phyloP scores from a whole-genome alignment of 2,113 vertebrate genomes.

The Pluvialis apricaria region DNA sequence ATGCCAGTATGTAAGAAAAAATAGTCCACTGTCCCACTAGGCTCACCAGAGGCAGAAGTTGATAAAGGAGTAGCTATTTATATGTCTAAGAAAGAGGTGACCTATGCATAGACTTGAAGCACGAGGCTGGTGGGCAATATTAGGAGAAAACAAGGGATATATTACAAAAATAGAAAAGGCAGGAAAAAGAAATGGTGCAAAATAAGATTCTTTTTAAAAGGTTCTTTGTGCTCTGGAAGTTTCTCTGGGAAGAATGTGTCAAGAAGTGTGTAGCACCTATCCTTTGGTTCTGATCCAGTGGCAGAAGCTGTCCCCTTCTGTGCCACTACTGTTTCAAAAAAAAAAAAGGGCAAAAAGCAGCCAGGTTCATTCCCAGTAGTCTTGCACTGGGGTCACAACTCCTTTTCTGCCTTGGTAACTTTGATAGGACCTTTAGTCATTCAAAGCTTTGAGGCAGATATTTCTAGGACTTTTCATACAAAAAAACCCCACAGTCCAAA shows the following conservation, averaged over 20 bases:
- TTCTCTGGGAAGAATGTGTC: no score
- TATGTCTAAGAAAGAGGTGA: not conserved
- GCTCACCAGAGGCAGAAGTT: not conserved
- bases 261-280: not conserved
- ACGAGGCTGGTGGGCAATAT: not conserved
- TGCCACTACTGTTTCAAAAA: not conserved
- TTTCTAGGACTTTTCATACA: not conserved
- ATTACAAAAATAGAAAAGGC: not conserved
- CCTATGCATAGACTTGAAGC: not conserved
- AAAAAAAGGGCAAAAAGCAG: not conserved
- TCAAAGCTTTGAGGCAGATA: not conserved
- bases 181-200: not conserved
- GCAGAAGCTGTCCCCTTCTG: not conserved
- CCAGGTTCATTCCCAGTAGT: not conserved
- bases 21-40: not conserved
- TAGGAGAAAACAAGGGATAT: not conserved
- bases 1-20: not conserved
- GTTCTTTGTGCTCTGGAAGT: not conserved
- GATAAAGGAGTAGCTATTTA: not conserved
- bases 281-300: not conserved
- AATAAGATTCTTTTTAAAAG: not conserved
- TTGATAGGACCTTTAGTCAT: not conserved
- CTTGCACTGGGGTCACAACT: not conserved
- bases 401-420: not conserved
- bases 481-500: not conserved